These are phyloP conservation scores for Temnothorax rugatulus DNA, from an alignment of 2,888 invertebrate species.

Conservation along the genomic window DNA sequence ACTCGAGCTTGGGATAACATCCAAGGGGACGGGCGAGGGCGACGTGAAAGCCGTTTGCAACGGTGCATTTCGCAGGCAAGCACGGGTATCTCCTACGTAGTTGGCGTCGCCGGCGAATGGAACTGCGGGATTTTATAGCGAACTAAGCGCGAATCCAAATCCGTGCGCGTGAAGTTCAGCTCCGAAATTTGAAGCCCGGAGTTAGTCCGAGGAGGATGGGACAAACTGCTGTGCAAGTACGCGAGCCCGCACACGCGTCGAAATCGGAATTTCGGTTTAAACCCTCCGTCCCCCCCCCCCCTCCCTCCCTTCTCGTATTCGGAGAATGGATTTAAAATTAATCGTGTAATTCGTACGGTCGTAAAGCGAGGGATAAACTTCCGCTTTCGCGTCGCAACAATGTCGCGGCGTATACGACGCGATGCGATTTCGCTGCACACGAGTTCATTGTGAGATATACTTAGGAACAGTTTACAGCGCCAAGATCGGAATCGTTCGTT, in stretches of 20 bases:
- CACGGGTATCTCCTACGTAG: constrained; percentile 14
- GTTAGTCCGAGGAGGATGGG: constrained; percentile 31
- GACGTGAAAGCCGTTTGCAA: constrained; percentile 30
- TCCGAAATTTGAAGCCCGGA: constrained; percentile 37
- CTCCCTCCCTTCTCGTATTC: not conserved
- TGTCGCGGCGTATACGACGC: not conserved
- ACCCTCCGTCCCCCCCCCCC: not conserved
- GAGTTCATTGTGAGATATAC: not conserved
- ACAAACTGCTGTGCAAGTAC: constrained; percentile 31
- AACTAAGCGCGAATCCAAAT: constrained; percentile 39
- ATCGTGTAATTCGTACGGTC: constrained; percentile 37
- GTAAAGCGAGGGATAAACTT: constrained; percentile 16
- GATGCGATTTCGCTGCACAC: not conserved
- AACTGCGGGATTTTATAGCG: constrained; percentile 40
- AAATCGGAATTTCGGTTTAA: constrained; percentile 38
- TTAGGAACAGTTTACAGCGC: not conserved
- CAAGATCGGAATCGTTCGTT: not conserved
- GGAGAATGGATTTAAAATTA: constrained; percentile 45
- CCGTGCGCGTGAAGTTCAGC: constrained; percentile 45
- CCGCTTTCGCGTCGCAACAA: constrained; percentile 10
- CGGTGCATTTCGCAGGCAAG: constrained; percentile 27
- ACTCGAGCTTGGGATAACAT: not conserved
- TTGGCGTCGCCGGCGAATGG: constrained; percentile 8
- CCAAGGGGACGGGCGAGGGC: not conserved
- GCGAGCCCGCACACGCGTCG: not conserved